phyloP scores from a whole-genome alignment of 2,888 invertebrate species.

The Hermaeophaga mercurialis region DNA sequence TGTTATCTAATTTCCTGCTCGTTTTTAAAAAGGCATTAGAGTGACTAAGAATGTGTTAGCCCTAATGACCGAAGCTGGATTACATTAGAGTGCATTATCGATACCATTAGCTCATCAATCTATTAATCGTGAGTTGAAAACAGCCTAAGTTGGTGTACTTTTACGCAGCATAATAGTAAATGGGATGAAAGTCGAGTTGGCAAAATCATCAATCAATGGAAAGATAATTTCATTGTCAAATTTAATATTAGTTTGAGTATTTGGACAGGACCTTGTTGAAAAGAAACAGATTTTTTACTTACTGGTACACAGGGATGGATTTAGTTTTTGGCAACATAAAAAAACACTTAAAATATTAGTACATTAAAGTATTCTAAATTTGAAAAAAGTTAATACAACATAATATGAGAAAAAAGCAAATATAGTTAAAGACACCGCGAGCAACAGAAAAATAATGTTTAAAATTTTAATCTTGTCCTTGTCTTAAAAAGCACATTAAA shows the following conservation, averaged over 20 bases:
- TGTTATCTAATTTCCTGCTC: slow-evolving; percentile 7
- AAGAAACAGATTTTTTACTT: slow-evolving; percentile 48
- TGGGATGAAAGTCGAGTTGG: slow-evolving; percentile 43
- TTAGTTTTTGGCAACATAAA: too few relatives aligned
- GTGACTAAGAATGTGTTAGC: slow-evolving; percentile 36
- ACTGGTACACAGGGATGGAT: slow-evolving; percentile 38
- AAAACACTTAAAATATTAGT: too few relatives aligned
- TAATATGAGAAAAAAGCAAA: too few relatives aligned
- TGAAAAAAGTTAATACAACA: too few relatives aligned
- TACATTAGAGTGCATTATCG: slow-evolving; percentile 47
- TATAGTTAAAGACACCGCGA: too few relatives aligned
- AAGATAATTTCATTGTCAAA: slow-evolving; percentile 52
- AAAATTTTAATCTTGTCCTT: too few relatives aligned
- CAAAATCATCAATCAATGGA: slow-evolving; percentile 52
- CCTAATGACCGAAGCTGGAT: slow-evolving; percentile 37
- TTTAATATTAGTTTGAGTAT: slow-evolving; percentile 50
- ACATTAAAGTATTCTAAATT: too few relatives aligned
- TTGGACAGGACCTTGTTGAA: slow-evolving; percentile 43
- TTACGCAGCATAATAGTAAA: slow-evolving; percentile 10
- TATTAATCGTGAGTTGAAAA: slow-evolving; percentile 45
- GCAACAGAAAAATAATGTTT: too few relatives aligned
- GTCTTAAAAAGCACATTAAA: too few relatives aligned
- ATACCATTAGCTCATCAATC: slow-evolving; percentile 46
- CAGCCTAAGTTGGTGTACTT: slow-evolving; percentile 27
- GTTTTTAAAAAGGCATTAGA: slow-evolving; percentile 27